Percentiles rank a stretch among this genome's conserved stretches.
phyloP scores from a whole-genome alignment of 2,113 vertebrate species.

The Emydocephalus ijimae region DNA sequence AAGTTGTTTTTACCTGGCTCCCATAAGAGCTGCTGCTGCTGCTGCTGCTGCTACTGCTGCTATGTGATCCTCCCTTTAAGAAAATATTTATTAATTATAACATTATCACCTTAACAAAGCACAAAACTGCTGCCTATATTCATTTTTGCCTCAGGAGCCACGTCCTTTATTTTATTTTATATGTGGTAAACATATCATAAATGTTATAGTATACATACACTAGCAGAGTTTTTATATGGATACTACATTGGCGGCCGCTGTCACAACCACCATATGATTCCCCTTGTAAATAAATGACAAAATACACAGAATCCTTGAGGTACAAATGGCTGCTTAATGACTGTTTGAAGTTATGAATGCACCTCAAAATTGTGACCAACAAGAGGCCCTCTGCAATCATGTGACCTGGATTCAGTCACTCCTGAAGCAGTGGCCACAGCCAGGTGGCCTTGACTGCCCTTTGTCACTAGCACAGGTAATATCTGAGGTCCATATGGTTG shows the following conservation, averaged over 20 bases:
- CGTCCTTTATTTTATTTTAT: neutral
- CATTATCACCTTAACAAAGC: neutral
- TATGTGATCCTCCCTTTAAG: neutral
- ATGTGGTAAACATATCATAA: neutral
- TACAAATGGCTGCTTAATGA: neutral
- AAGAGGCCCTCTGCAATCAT: neutral
- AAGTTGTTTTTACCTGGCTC: neutral
- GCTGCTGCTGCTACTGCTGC: neutral
- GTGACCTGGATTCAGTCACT: neutral
- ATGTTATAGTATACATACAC: neutral
- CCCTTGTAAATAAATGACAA: neutral
- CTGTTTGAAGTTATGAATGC: neutral
- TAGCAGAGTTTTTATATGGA: neutral
- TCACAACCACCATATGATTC: neutral
- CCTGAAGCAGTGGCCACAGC: neutral
- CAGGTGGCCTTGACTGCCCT: neutral
- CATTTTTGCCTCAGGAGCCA: neutral
- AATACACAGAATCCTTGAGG: neutral
- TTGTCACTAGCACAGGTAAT: neutral
- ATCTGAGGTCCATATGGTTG: neutral
- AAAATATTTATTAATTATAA: neutral
- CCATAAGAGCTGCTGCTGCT: neutral
- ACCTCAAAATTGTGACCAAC: neutral
- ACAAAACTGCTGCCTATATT: neutral
- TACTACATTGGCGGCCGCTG: neutral